Evolutionary conservation across 2,888 invertebrate genomes (phyloP).

Genomic region (Xestia c-nigrum): DNA sequence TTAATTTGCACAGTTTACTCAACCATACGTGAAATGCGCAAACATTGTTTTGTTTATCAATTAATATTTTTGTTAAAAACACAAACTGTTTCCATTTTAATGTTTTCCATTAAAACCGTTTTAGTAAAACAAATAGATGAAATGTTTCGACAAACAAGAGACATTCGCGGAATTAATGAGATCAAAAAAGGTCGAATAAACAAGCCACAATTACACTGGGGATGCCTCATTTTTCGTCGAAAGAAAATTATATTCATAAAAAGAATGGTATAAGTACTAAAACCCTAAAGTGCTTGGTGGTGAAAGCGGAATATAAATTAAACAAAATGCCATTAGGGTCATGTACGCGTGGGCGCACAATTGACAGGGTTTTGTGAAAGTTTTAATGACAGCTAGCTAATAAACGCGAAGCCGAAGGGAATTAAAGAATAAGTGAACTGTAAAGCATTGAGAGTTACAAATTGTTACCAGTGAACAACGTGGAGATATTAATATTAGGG

Average conservation of each 20-base stretch:
- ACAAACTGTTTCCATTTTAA: conserved; percentile 27
- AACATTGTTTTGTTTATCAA: conserved; percentile 40
- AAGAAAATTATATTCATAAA: conserved; percentile 47
- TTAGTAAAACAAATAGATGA: conserved; percentile 51
- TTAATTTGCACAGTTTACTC: conserved; percentile 32
- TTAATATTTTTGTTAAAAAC: conserved; percentile 35
- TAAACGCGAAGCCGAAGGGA: conserved; percentile 72
- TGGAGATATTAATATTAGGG: conserved; percentile 35
- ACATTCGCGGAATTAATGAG: conserved; percentile 54
- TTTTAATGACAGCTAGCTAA: conserved; percentile 77
- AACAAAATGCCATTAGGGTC: conserved; percentile 37
- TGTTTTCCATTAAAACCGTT: conserved; percentile 45
- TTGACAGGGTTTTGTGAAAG: conserved; percentile 62
- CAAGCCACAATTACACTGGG: conserved; percentile 34
- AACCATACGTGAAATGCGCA: conserved; percentile 29
- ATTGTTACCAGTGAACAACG: conserved; percentile 61
- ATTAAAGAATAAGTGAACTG: conserved; percentile 64
- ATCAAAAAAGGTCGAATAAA: conserved; percentile 56
- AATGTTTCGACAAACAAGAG: conserved; percentile 47
- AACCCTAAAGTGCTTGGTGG: conserved; percentile 40
- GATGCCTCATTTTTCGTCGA: conserved; percentile 35
- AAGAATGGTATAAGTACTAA: conserved; percentile 35
- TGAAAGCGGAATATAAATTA: conserved; percentile 28
- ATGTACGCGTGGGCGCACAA: conserved; percentile 25
- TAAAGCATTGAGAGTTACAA: conserved; percentile 68